Conservation (phyloP, 2,797 vertebrate species). For the Sebastes oblongus region DNA sequence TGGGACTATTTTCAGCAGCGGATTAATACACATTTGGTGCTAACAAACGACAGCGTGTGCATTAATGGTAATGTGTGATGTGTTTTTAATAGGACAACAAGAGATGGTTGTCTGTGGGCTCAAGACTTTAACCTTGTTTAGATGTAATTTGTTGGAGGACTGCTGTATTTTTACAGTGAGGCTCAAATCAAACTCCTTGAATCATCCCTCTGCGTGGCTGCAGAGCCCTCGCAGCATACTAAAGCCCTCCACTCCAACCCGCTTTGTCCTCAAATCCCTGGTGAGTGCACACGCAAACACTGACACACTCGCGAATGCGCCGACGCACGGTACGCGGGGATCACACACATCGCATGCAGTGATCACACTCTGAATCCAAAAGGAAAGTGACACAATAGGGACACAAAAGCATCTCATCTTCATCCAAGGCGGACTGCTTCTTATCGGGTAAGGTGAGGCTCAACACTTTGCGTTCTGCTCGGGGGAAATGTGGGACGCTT, state of each 20-base stretch:
- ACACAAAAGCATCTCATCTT: constrained; percentile 62
- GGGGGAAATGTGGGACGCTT: constrained; percentile 29
- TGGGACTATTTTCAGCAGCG: neutral
- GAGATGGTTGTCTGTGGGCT: neutral
- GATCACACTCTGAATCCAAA: constrained; percentile 61
- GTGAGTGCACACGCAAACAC: constrained; percentile 14
- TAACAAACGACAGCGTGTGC: neutral
- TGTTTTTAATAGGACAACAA: neutral
- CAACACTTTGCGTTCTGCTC: constrained; percentile 49
- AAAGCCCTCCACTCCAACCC: neutral
- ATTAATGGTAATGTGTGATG: neutral
- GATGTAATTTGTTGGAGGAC: constrained; percentile 2
- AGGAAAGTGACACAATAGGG: constrained; percentile 76
- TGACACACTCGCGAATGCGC: neutral
- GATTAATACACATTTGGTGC: neutral
- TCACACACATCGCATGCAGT: constrained; percentile 25
- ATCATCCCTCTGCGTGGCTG: constrained; percentile 2
- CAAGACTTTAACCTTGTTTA: neutral
- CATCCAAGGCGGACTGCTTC: constrained; percentile 49
- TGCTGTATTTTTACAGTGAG: neutral
- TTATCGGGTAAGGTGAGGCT: constrained; percentile 58
- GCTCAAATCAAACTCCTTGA: constrained; percentile 21
- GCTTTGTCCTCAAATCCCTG: constrained; percentile 32
- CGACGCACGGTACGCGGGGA: neutral
- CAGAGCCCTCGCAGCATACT: neutral